phyloP scores from a whole-genome alignment of 2,888 invertebrate species.

The Nomada flava region DNA sequence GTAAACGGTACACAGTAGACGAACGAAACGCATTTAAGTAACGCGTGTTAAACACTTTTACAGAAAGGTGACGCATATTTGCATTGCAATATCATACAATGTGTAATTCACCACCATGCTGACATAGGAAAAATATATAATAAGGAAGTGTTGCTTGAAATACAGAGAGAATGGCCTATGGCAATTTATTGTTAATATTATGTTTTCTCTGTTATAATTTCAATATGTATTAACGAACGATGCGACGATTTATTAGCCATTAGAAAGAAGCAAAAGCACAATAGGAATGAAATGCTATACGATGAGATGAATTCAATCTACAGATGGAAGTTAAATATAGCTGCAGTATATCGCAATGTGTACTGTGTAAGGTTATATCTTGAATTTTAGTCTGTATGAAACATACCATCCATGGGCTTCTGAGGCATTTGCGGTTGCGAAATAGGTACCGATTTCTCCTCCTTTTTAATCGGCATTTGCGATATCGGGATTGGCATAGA shows the following conservation, averaged over 20 bases:
- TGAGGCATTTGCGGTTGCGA: slow-evolving; percentile 86
- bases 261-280: not conserved
- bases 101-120: not conserved
- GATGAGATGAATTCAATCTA: not conserved
- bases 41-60: not conserved
- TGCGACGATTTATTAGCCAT: not conserved
- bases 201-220: not conserved
- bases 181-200: not conserved
- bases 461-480: slow-evolving; percentile 86
- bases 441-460: slow-evolving; percentile 87
- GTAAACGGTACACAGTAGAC: slow-evolving; percentile 15
- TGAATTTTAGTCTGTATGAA: slow-evolving; percentile 18
- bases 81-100: not conserved
- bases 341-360: not conserved
- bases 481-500: slow-evolving; percentile 83
- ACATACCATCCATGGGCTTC: slow-evolving; percentile 82
- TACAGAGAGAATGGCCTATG: not conserved
- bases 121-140: no score
- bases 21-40: not conserved
- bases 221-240: not conserved
- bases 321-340: slow-evolving; percentile 4
- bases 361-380: not conserved
- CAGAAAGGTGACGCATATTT: not conserved
- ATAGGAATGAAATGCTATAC: not conserved
- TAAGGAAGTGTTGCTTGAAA: not conserved